Evolutionary conservation across 2,113 vertebrate species (phyloP).

Genomic region (Strigops habroptila): DNA sequence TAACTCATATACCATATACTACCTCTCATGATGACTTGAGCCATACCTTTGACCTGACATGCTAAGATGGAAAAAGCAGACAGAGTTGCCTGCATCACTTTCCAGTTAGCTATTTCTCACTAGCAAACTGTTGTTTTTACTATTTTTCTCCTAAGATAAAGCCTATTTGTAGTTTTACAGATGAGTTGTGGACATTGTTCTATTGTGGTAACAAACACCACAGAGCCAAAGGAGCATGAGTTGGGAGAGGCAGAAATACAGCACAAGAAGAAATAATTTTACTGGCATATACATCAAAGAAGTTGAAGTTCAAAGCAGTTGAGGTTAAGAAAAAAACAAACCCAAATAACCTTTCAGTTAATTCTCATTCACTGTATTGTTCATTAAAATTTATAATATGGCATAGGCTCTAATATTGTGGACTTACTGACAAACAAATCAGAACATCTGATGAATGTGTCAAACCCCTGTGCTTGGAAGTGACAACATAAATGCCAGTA

Average conservation of each 20-base stretch:
- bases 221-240: background rate
- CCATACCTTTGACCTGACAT: background rate
- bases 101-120: background rate
- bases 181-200: background rate
- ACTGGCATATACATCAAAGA: conserved; percentile 42
- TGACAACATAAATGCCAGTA: background rate
- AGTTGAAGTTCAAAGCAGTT: conserved; percentile 22
- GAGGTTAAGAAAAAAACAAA: background rate
- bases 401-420: background rate
- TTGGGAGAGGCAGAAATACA: background rate
- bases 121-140: background rate
- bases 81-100: background rate
- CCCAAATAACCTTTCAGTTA: background rate
- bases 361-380: background rate
- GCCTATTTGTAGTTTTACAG: background rate
- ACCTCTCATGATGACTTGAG: background rate
- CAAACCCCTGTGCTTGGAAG: background rate
- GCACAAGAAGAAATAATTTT: conserved; percentile 47
- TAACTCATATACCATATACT: background rate
- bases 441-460: background rate
- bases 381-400: background rate
- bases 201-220: background rate
- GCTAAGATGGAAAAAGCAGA: background rate
- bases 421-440: background rate
- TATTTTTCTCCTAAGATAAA: background rate